Base-by-base conservation (phyloP, 2,888 invertebrate genomes). In the Drosophila phalerata region DNA sequence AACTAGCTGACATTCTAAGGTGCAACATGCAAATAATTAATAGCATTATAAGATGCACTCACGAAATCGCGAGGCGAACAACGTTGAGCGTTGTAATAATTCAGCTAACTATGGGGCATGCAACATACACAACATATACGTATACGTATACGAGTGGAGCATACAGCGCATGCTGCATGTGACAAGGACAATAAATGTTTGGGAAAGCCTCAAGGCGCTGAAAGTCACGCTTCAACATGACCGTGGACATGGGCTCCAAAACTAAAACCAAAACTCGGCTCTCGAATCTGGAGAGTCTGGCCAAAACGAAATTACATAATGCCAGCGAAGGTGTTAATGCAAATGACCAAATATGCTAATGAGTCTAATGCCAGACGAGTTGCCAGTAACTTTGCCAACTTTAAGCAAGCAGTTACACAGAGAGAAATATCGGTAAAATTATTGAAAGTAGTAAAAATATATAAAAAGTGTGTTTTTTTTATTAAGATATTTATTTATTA, bases 1-100 rank as follows among this genome's bases (percentile, higher is more conserved):
- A 82, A 80, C 68, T 10, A 30, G 49, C 56, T 45, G 91, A 87
- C 91, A 91, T 89, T 91, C 83, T 85, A 88, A 90, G 91, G 88
- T 89, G 91, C 90, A 89, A 91, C 91, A 92, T 92, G 92, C 91
- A 91, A 92, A 92, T 92, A 92, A 92, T 92, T 92, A 92, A 92
- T 92, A 92, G 91, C 90, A 92, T 92, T 92, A 92, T 91, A 92
- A 92, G 92, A 91, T 92, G 92, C 91, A 91, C 91, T 92, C 91
- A 92, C 91, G 92, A 92, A 92, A 91, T 92, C 91, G 86, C 88
- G 81, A 81, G 38, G 40, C 84, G 85, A 90, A 88, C 89, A 91
- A 88, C 89, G 89, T 72, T 74, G 72, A 73, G 76, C 84, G 82
- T 79, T 90, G 90, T 89, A 90, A 90, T 90, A 90, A 90, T 85